Percentiles rank a stretch among this genome's conserved stretches.
Conservation (phyloP, 2,888 invertebrate genomes). For the Galerucella calmariensis region DNA sequence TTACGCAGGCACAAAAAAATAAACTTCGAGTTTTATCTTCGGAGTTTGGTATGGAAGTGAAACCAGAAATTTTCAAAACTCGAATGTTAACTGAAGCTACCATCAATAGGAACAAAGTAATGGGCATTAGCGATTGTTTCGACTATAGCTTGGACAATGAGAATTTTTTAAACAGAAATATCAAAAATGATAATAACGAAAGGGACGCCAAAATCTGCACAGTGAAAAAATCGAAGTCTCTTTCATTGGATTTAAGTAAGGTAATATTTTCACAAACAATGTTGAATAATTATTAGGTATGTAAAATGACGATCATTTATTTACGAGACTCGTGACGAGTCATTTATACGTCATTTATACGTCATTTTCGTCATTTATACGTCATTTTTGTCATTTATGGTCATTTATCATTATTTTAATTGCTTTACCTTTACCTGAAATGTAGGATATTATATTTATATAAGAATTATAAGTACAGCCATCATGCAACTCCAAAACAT, state of each 20-base stretch:
- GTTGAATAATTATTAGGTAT: not conserved
- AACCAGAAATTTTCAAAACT: slow-evolving; percentile 37
- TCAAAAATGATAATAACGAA: slow-evolving; percentile 31
- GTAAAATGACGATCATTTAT: too few species aligned
- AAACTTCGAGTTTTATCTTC: slow-evolving; percentile 71
- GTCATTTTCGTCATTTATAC: too few species aligned
- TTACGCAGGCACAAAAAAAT: slow-evolving; percentile 72
- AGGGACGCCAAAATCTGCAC: slow-evolving; percentile 14
- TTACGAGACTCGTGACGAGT: too few species aligned
- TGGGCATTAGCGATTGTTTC: slow-evolving; percentile 57
- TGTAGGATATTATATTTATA: too few species aligned
- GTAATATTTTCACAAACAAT: slow-evolving; percentile 5
- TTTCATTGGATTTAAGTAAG: slow-evolving; percentile 53
- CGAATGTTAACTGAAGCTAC: slow-evolving; percentile 45
- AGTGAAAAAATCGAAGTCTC: slow-evolving; percentile 49
- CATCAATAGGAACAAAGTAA: slow-evolving; percentile 56
- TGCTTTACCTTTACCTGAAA: too few species aligned
- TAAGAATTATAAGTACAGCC: too few species aligned
- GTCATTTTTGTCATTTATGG: too few species aligned
- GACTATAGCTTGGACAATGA: slow-evolving; percentile 52
- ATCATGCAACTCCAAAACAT: too few species aligned
- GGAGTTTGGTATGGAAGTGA: slow-evolving; percentile 69
- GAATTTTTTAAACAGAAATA: slow-evolving; percentile 53
- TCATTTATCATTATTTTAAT: too few species aligned
- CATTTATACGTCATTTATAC: too few species aligned